Conservation (phyloP, 2,888 invertebrate genomes). For the Masnerella sp. region DNA sequence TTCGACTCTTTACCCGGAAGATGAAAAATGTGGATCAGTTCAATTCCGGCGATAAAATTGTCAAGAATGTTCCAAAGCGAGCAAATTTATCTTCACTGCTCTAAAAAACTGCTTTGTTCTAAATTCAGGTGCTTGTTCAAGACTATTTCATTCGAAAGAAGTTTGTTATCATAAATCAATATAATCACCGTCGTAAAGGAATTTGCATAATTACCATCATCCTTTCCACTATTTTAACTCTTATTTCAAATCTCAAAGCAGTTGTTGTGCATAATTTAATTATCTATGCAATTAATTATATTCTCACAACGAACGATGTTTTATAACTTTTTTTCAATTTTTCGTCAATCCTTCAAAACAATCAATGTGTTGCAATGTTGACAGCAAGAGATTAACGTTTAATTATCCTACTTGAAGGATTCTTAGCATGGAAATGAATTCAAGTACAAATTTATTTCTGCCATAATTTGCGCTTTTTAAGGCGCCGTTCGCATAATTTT, state of each 20-base stretch:
- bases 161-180: slow-evolving; percentile 10
- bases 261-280: background rate
- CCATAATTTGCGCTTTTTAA: slow-evolving; percentile 19
- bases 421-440: slow-evolving; percentile 16
- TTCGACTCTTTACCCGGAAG: background rate
- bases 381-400: slow-evolving; percentile 19
- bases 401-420: slow-evolving; percentile 10
- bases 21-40: background rate
- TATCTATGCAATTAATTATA: background rate
- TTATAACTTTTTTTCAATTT: background rate
- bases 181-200: background rate
- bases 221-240: background rate
- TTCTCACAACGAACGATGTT: no score
- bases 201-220: background rate
- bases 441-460: slow-evolving; percentile 16
- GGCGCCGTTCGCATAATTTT: slow-evolving; percentile 4
- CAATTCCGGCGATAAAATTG: background rate
- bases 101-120: slow-evolving; percentile 7
- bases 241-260: background rate
- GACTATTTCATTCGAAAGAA: background rate
- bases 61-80: background rate
- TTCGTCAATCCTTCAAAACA: background rate
- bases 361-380: slow-evolving; percentile 7
- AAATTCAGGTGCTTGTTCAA: background rate
- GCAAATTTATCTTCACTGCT: background rate